Evolutionary conservation across 2,113 vertebrate genomes (phyloP).

Genomic region (Crotalus viridis): DNA sequence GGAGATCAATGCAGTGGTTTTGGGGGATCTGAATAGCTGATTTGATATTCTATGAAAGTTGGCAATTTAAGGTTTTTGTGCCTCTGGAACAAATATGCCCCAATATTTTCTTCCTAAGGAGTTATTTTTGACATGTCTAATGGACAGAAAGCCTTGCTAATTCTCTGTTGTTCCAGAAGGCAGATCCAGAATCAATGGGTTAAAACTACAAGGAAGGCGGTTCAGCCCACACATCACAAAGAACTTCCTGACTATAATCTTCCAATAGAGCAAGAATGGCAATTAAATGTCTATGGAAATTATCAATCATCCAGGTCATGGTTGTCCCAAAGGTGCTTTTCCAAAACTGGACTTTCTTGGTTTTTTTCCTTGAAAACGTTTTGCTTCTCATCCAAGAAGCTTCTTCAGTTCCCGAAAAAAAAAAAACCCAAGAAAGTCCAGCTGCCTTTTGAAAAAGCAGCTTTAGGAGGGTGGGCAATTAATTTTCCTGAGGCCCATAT

Average conservation of each 20-base stretch:
- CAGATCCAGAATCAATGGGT: not conserved
- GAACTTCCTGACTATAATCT: not conserved
- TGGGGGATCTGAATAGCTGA: constrained; percentile 25
- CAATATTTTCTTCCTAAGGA: not conserved
- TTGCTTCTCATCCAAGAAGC: too few relatives aligned
- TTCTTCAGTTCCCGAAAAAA: too few relatives aligned
- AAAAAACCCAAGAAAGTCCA: too few relatives aligned
- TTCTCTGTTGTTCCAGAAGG: not conserved
- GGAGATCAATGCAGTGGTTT: not conserved
- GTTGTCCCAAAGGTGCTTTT: too few relatives aligned
- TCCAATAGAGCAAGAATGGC: not conserved
- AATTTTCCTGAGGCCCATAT: too few relatives aligned
- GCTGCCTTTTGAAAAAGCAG: too few relatives aligned
- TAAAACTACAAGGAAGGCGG: not conserved
- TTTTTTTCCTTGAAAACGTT: too few relatives aligned
- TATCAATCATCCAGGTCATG: too few relatives aligned
- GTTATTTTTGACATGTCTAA: not conserved
- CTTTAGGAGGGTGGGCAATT: too few relatives aligned
- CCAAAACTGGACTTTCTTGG: too few relatives aligned
- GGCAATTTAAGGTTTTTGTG: rapidly evolving
- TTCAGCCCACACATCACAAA: not conserved
- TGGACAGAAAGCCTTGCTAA: not conserved
- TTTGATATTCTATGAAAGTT: constrained; percentile 20
- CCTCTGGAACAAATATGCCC: not conserved
- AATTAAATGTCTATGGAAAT: too few relatives aligned